phyloP scores from a whole-genome alignment of 2,113 vertebrate species.

The Cygnus atratus region DNA sequence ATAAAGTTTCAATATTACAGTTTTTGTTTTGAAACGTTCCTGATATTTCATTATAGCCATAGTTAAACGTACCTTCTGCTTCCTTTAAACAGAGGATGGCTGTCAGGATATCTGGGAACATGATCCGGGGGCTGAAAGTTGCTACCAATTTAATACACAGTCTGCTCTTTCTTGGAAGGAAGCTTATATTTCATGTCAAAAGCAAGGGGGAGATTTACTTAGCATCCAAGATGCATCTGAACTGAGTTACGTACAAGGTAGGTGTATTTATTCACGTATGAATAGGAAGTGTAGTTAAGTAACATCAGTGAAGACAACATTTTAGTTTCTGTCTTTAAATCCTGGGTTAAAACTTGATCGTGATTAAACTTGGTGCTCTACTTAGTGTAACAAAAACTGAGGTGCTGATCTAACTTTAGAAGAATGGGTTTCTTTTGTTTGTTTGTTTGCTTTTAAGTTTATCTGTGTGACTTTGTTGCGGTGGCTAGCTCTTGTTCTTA shows the following conservation, averaged over 20 bases:
- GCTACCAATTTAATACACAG: slow-evolving; percentile 88
- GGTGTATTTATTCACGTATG: background rate
- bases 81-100: slow-evolving; percentile 81
- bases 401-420: background rate
- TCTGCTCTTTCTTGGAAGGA: slow-evolving; percentile 89
- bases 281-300: background rate
- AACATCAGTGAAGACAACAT: background rate
- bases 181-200: slow-evolving; percentile 88
- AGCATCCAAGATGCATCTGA: slow-evolving; percentile 79
- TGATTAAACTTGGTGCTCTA: background rate
- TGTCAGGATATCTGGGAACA: slow-evolving; percentile 82
- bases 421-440: background rate
- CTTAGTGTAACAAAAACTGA: background rate
- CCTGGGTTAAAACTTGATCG: background rate
- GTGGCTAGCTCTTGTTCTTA: background rate
- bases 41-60: background rate
- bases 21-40: background rate
- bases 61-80: slow-evolving; percentile 20
- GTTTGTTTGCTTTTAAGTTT: background rate
- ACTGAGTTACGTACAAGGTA: slow-evolving; percentile 78
- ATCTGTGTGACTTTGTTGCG: background rate
- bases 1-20: background rate
- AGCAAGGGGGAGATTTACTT: slow-evolving; percentile 89
- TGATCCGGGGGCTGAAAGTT: slow-evolving; percentile 73
- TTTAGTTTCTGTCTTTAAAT: background rate